phyloP scores from a whole-genome alignment of 2,113 vertebrate genomes.

The Callipepla squamata region DNA sequence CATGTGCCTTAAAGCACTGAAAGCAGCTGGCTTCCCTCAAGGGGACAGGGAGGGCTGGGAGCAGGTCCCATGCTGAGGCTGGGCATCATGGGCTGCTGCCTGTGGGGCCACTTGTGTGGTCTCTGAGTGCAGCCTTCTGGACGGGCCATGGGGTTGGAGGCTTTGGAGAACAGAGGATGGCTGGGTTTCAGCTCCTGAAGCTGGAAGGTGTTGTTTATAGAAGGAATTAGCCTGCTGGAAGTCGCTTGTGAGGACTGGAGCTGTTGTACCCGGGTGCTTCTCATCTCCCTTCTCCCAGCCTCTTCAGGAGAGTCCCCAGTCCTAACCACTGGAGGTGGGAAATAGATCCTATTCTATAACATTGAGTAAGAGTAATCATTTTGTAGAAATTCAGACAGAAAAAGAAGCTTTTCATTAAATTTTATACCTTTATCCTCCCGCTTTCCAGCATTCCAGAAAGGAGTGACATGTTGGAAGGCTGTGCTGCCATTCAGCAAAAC shows the following conservation, averaged over 20 bases:
- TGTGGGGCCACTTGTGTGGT: constrained; percentile 58
- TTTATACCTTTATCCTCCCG: neutral
- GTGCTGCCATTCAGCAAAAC: no score
- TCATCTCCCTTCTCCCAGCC: rapidly evolving
- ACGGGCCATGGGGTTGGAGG: rapidly evolving
- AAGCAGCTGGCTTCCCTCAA: neutral
- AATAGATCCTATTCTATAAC: neutral
- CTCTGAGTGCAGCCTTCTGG: neutral
- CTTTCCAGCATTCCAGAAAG: neutral
- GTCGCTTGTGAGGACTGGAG: neutral
- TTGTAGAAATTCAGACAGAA: neutral
- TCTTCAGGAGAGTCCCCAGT: neutral
- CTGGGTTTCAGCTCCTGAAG: rapidly evolving
- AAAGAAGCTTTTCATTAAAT: neutral
- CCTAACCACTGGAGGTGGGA: neutral
- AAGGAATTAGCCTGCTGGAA: rapidly evolving
- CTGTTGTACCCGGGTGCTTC: neutral
- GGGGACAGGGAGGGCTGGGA: no score
- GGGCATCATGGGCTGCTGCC: neutral
- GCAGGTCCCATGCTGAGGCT: neutral
- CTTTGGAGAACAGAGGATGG: rapidly evolving
- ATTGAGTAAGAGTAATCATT: neutral
- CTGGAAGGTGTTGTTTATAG: rapidly evolving
- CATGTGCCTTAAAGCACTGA: neutral
- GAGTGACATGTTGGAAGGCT: no score